These are phyloP conservation scores for Micronisus gabar DNA, from an alignment of 2,113 vertebrate genomes.

Conservation along the genomic window DNA sequence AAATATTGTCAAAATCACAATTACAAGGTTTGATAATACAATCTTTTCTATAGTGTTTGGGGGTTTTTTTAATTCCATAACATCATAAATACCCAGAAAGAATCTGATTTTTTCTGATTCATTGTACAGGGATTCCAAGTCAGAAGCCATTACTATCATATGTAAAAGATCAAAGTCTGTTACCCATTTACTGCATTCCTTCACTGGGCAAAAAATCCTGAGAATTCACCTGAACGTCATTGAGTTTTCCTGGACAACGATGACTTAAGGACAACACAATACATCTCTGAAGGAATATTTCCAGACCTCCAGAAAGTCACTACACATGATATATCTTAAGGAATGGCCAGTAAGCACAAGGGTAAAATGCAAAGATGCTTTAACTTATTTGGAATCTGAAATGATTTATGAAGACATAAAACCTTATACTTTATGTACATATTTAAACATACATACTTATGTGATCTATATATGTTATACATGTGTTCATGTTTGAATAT, in stretches of 20 bases:
- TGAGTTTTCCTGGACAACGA: neutral
- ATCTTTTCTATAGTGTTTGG: rapidly evolving
- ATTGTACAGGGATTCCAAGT: neutral
- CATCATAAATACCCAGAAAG: neutral
- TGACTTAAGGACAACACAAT: neutral
- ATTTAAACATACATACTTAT: neutral
- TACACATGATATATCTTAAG: neutral
- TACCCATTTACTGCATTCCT: neutral
- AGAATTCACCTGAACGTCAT: neutral
- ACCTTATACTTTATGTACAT: rapidly evolving
- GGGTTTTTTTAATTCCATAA: neutral
- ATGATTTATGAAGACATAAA: neutral
- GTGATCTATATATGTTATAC: neutral
- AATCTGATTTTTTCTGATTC: neutral
- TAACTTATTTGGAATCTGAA: neutral
- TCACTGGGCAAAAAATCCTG: neutral
- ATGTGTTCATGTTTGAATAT: neutral
- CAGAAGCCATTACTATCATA: neutral
- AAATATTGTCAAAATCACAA: neutral
- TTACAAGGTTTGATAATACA: neutral
- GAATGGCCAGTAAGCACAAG: neutral
- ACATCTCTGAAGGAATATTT: neutral
- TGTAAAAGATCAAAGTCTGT: neutral
- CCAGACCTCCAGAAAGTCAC: neutral
- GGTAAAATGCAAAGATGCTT: neutral